These are phyloP conservation scores for Nudaria mundana DNA, from an alignment of 2,888 invertebrate genomes.

Conservation along the genomic window DNA sequence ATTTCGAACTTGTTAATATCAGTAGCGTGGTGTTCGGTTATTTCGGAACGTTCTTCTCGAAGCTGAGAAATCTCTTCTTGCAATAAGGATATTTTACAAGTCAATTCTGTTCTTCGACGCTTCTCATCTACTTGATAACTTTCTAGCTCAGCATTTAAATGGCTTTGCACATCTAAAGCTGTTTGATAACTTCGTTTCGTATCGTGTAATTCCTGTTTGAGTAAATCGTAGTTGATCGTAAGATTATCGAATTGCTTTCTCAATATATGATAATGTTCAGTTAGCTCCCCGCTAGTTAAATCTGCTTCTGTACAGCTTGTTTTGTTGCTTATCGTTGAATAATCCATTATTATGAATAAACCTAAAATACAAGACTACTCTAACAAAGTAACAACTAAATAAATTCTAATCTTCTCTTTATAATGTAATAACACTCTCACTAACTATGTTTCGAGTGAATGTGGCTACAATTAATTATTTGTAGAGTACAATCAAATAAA, in stretches of 20 bases:
- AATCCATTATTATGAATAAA: slow-evolving; percentile 62
- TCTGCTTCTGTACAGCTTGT: slow-evolving; percentile 60
- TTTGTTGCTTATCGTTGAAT: slow-evolving; percentile 71
- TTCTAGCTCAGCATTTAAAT: slow-evolving; percentile 67
- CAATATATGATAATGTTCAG: slow-evolving; percentile 62
- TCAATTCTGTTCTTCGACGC: slow-evolving; percentile 49
- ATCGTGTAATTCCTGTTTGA: slow-evolving; percentile 72
- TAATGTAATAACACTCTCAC: too few species aligned
- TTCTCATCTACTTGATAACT: slow-evolving; percentile 61
- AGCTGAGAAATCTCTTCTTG: slow-evolving; percentile 66
- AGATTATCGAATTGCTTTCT: slow-evolving; percentile 67
- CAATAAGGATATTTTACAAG: slow-evolving; percentile 48
- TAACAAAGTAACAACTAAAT: too few species aligned
- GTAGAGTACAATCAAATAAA: too few species aligned
- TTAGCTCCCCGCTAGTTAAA: slow-evolving; percentile 61
- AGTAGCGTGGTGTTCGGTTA: slow-evolving; percentile 49
- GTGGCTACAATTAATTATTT: too few species aligned
- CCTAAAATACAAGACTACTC: too few species aligned
- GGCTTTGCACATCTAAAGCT: slow-evolving; percentile 68
- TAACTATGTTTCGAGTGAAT: too few species aligned
- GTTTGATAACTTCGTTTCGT: slow-evolving; percentile 65
- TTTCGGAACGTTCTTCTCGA: slow-evolving; percentile 55
- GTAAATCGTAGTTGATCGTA: slow-evolving; percentile 56
- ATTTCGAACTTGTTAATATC: slow-evolving; percentile 57
- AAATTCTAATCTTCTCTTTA: too few species aligned